Percentiles rank a stretch among this genome's conserved stretches.
These are phyloP conservation scores for Syngnathus scovelli DNA, from an alignment of 2,113 vertebrate genomes.

Conservation along the genomic window DNA sequence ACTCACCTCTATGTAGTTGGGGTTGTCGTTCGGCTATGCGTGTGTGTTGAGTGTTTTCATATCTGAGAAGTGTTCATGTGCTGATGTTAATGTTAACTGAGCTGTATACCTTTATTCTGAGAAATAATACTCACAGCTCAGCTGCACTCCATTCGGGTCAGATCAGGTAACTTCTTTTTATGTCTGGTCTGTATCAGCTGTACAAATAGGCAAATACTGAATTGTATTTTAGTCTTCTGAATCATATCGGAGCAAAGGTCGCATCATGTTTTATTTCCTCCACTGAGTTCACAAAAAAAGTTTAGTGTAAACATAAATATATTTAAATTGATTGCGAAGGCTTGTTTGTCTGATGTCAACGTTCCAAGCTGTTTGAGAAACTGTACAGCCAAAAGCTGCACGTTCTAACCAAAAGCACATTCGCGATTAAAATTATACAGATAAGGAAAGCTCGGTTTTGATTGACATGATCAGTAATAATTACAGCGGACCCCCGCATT, in stretches of 20 bases:
- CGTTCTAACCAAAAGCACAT: background rate
- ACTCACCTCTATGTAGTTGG: background rate
- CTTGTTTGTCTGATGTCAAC: background rate
- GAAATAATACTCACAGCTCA: background rate
- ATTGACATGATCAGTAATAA: too few species aligned
- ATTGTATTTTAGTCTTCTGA: background rate
- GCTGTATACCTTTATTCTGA: background rate
- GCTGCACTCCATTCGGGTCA: background rate
- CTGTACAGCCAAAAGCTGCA: background rate
- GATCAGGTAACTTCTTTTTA: background rate
- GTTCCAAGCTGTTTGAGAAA: background rate
- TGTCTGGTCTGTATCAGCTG: background rate
- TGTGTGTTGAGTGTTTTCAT: background rate
- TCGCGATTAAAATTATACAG: too few species aligned
- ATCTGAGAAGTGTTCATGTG: background rate
- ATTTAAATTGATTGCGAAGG: background rate
- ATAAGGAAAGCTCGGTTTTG: too few species aligned
- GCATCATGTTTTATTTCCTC: too few species aligned
- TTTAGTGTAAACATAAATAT: background rate
- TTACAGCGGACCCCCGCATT: too few species aligned
- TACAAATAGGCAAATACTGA: background rate
- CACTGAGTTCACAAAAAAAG: background rate
- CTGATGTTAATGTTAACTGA: background rate
- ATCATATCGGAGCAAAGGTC: background rate
- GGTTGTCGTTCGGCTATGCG: background rate